phyloP scores from a whole-genome alignment of 2,888 invertebrate species.

The Lasioglossum oenotherae region DNA sequence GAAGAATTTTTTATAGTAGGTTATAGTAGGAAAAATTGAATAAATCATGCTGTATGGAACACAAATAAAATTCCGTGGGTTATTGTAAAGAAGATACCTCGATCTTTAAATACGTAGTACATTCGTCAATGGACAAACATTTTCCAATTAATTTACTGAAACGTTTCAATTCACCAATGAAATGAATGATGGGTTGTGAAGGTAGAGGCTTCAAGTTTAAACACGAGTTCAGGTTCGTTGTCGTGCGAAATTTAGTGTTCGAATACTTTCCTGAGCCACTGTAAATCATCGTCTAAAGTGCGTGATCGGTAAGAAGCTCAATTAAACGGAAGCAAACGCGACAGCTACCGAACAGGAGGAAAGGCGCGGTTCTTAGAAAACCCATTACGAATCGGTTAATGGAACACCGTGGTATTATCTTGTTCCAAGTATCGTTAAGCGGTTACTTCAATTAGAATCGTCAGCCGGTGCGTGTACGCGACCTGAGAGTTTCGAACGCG shows the following conservation, averaged over 20 bases:
- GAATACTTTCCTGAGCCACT: neutral
- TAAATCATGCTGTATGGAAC: too few species aligned
- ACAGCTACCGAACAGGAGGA: neutral
- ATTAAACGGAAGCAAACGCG: neutral
- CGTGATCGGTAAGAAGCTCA: neutral
- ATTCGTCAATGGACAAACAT: too few species aligned
- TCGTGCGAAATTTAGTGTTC: neutral
- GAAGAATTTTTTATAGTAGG: too few species aligned
- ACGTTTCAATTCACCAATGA: too few species aligned
- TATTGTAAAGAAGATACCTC: too few species aligned
- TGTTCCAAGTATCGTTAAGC: slow-evolving; percentile 5
- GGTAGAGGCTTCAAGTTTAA: too few species aligned
- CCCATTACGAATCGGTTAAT: neutral
- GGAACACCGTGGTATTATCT: slow-evolving; percentile 17
- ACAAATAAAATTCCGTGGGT: too few species aligned
- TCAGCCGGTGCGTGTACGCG: neutral
- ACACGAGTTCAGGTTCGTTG: too few species aligned
- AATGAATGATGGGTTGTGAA: too few species aligned
- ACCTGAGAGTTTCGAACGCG: slow-evolving; percentile 39
- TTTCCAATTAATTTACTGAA: too few species aligned
- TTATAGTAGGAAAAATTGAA: too few species aligned
- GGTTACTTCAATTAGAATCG: slow-evolving; percentile 35
- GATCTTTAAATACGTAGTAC: too few species aligned
- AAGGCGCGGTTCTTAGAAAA: neutral
- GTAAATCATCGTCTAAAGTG: neutral